Evolutionary conservation across 2,888 invertebrate genomes (phyloP).

Genomic region (Maniola hyperantus): DNA sequence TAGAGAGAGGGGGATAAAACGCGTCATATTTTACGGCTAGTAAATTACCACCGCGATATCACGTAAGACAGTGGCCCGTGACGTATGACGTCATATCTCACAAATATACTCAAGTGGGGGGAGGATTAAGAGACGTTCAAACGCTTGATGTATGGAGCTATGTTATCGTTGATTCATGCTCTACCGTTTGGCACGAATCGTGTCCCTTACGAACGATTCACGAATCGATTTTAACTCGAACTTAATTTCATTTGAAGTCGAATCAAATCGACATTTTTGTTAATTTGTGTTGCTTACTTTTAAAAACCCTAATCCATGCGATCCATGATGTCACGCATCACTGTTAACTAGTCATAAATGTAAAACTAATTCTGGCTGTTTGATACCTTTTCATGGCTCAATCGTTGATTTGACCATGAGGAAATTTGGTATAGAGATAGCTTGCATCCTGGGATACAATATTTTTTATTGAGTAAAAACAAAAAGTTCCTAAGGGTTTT

Average conservation of each 20-base stretch:
- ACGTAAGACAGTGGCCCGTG: constrained; percentile 50
- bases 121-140: constrained; percentile 68
- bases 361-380: too few species aligned
- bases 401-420: too few species aligned
- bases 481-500: too few species aligned
- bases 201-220: constrained; percentile 28
- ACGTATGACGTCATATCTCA: constrained; percentile 72
- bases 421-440: too few species aligned
- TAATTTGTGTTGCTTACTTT: too few species aligned
- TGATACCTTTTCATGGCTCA: too few species aligned
- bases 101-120: constrained; percentile 60
- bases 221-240: constrained; percentile 1
- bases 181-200: constrained; percentile 45
- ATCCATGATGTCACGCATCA: too few species aligned
- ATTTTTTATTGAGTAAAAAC: too few species aligned
- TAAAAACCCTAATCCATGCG: too few species aligned
- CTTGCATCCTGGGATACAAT: too few species aligned
- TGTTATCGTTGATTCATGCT: constrained; percentile 61
- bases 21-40: constrained; percentile 37
- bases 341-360: too few species aligned
- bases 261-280: background rate
- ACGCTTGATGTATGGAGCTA: constrained; percentile 61
- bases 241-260: background rate
- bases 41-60: constrained; percentile 40
- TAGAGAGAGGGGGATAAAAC: constrained; percentile 32